Percentiles rank a stretch among this genome's conserved stretches.
phyloP scores from a whole-genome alignment of 1,140 invertebrate species.

The Solen grandis region DNA sequence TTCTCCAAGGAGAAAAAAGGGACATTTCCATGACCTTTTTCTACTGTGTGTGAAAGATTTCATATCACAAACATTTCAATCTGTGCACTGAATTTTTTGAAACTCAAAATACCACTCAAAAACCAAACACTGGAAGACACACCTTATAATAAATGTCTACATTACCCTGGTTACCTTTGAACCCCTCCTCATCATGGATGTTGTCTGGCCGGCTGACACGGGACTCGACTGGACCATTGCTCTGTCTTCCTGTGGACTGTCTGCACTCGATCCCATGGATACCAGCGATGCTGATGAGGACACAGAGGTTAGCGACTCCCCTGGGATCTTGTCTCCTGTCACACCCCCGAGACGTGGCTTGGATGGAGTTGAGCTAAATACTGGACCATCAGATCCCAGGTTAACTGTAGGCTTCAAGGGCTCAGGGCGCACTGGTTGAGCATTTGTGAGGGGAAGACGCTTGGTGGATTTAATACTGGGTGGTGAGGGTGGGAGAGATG shows the following conservation, averaged over 20 bases:
- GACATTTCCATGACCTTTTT: background rate
- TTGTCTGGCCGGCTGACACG: background rate
- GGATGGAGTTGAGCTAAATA: too few species aligned
- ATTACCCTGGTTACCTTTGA: conserved; percentile 56
- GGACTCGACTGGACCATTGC: too few species aligned
- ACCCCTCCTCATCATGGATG: conserved; percentile 23
- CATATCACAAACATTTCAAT: background rate
- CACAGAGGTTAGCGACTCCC: too few species aligned
- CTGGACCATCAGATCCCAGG: too few species aligned
- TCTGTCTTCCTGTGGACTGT: too few species aligned
- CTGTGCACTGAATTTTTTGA: background rate
- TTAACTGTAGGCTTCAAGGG: conserved; percentile 28
- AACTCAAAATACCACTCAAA: conserved; percentile 14
- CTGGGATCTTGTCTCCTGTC: too few species aligned
- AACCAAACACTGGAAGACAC: conserved; percentile 35
- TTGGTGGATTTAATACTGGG: conserved; percentile 21
- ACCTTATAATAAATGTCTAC: conserved; percentile 58
- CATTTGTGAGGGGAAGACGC: background rate
- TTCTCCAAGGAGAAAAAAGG: background rate
- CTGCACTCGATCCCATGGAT: too few species aligned
- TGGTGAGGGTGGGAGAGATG: background rate
- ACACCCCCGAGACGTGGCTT: too few species aligned
- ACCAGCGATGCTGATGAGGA: too few species aligned
- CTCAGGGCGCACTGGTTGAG: conserved; percentile 31
- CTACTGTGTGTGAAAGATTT: background rate